Evolutionary conservation across 2,888 invertebrate species (phyloP).

Genomic region (Galerucella pusilla): DNA sequence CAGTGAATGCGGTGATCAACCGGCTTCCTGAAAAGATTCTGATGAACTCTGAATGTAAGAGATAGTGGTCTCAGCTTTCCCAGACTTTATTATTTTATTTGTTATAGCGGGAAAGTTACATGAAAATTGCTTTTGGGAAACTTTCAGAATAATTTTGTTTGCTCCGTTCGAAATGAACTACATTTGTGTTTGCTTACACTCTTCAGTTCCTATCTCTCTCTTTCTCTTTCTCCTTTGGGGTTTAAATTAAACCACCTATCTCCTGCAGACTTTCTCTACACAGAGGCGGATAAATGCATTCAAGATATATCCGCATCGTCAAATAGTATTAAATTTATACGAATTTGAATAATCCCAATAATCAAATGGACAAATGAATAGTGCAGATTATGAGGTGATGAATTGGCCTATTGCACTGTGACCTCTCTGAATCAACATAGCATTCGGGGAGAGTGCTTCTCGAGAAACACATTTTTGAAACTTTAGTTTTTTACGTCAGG

Average conservation of each 20-base stretch:
- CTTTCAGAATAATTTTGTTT: conserved; percentile 47
- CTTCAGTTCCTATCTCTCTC: conserved; percentile 15
- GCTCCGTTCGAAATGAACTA: conserved; percentile 45
- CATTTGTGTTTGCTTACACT: conserved; percentile 43
- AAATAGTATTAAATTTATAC: not conserved
- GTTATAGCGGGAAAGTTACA: conserved; percentile 46
- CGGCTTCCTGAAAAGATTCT: conserved; percentile 58
- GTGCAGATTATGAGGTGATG: too few relatives aligned
- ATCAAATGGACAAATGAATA: too few relatives aligned
- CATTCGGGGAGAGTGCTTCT: too few relatives aligned
- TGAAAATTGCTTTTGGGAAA: conserved; percentile 45
- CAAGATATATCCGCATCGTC: not conserved
- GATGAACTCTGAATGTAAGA: conserved; percentile 61
- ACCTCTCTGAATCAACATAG: too few relatives aligned
- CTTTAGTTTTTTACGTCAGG: too few relatives aligned
- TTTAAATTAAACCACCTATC: conserved; percentile 40
- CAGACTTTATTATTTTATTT: conserved; percentile 49
- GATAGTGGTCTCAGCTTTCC: conserved; percentile 55
- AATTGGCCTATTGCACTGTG: too few relatives aligned
- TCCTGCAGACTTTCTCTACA: conserved; percentile 28
- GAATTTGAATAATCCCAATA: too few relatives aligned
- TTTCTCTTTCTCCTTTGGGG: conserved; percentile 32
- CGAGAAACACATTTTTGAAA: too few relatives aligned
- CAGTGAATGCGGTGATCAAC: conserved; percentile 59
- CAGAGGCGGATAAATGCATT: conserved; percentile 12